Percentiles rank a stretch among this genome's conserved stretches.
These are phyloP conservation scores for Pangasius krempfi DNA, from an alignment of 2,797 vertebrate species.

Conservation along the genomic window DNA sequence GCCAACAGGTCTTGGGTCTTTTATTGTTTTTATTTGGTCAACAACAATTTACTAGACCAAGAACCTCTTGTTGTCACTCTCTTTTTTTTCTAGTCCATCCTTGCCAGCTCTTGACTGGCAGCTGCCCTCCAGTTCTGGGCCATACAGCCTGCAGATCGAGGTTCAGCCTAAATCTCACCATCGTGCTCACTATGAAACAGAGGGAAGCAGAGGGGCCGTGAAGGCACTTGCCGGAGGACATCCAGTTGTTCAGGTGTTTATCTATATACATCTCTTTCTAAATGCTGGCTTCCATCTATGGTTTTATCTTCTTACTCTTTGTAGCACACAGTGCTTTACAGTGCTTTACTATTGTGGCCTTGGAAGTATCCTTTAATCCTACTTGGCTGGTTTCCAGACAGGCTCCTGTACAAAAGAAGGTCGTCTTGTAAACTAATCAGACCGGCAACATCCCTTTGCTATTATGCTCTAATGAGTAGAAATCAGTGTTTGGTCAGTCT, in stretches of 20 bases:
- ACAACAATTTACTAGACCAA: conserved; percentile 1
- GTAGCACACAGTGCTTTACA: background rate
- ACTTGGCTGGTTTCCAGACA: conserved; percentile 25
- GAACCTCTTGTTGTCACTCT: background rate
- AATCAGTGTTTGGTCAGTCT: background rate
- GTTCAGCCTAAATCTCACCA: conserved; percentile 98
- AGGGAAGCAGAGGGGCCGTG: conserved; percentile 94
- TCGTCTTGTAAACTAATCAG: conserved; percentile 34
- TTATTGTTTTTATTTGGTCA: background rate
- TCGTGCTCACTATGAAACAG: conserved; percentile 95
- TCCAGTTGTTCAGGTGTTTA: conserved; percentile 88
- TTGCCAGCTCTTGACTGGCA: conserved; percentile 96
- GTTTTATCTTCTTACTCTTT: conserved; percentile 28
- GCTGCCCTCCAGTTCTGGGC: conserved; percentile 90
- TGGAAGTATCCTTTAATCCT: conserved; percentile 19
- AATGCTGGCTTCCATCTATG: conserved; percentile 48
- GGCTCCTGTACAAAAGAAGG: conserved; percentile 16
- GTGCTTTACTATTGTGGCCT: background rate
- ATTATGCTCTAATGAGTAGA: conserved; percentile 20
- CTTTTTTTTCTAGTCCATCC: conserved; percentile 80
- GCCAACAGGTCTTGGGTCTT: background rate
- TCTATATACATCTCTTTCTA: conserved; percentile 19
- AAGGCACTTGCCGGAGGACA: conserved; percentile 93
- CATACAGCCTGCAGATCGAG: conserved; percentile 91
- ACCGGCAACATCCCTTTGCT: conserved; percentile 19